Evolutionary conservation across 1,140 invertebrate genomes (phyloP).

Genomic region (Drosophila neocordata): DNA sequence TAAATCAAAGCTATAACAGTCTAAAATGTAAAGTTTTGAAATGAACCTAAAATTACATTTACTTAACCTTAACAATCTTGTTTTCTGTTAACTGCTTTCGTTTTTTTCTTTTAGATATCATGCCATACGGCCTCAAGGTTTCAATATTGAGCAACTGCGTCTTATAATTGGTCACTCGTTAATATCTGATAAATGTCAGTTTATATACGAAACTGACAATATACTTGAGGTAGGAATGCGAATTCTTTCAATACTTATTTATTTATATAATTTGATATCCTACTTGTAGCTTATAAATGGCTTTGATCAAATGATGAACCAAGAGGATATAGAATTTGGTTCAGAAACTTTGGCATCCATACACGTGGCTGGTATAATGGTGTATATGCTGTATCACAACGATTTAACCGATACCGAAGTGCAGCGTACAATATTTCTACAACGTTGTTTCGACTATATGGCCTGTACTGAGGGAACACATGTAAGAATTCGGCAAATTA

Average conservation of each 20-base stretch:
- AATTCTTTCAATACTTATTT: too few relatives aligned
- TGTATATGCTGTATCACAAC: constrained; percentile 49
- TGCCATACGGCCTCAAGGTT: constrained; percentile 57
- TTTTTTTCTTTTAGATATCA: neutral
- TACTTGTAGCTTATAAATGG: constrained; percentile 40
- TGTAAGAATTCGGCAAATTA: constrained; percentile 11
- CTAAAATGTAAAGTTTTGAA: too few relatives aligned
- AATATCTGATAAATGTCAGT: constrained; percentile 39
- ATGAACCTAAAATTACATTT: too few relatives aligned
- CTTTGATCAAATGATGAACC: constrained; percentile 38
- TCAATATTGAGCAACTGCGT: constrained; percentile 53
- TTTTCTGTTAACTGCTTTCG: too few relatives aligned
- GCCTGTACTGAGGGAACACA: constrained; percentile 60
- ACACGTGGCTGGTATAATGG: constrained; percentile 56
- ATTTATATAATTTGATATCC: too few relatives aligned
- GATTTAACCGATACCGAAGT: constrained; percentile 34
- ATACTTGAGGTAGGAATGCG: constrained; percentile 42
- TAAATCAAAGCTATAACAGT: too few relatives aligned
- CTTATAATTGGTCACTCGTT: constrained; percentile 25
- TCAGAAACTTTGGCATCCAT: constrained; percentile 44
- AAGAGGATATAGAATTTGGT: constrained; percentile 51
- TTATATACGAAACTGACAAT: constrained; percentile 46
- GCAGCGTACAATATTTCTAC: constrained; percentile 53
- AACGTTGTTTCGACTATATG: constrained; percentile 57
- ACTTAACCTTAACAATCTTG: too few relatives aligned